These are phyloP conservation scores for Heliconius melpomene DNA, from an alignment of 1,140 invertebrate species.

Conservation along the genomic window DNA sequence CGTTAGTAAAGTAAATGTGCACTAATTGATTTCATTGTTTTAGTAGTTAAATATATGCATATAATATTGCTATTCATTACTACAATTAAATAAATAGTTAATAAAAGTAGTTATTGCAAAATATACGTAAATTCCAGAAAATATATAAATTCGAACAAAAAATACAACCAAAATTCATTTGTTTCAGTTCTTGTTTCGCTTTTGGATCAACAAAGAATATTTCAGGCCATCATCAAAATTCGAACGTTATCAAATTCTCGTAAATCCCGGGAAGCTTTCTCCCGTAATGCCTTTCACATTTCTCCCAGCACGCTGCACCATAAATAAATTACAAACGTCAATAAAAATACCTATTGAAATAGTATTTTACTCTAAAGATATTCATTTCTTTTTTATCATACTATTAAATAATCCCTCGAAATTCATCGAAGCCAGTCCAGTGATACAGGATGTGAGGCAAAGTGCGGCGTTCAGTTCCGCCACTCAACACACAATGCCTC, in stretches of 20 bases:
- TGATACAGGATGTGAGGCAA: too few species aligned
- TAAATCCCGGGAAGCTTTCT: conserved; percentile 75
- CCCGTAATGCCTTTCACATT: conserved; percentile 78
- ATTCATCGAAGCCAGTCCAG: too few species aligned
- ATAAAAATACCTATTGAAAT: conserved; percentile 54
- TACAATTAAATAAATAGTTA: too few species aligned
- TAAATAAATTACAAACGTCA: conserved; percentile 69
- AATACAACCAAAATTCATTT: background rate
- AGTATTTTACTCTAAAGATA: background rate
- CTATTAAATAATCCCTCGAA: too few species aligned
- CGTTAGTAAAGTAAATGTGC: too few species aligned
- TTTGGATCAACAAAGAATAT: conserved; percentile 25
- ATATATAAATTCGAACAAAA: background rate
- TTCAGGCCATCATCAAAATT: conserved; percentile 57
- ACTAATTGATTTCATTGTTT: too few species aligned
- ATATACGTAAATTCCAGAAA: background rate
- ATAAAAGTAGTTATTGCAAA: too few species aligned
- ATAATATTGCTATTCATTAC: too few species aligned
- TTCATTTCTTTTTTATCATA: background rate
- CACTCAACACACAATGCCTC: too few species aligned
- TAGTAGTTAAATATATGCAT: too few species aligned
- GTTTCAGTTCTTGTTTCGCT: background rate
- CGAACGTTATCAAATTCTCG: conserved; percentile 73
- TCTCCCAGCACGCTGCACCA: conserved; percentile 72
- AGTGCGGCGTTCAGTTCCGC: too few species aligned